A percentile compares a stretch with the other conserved stretches of the same genome.
Conservation (phyloP, 2,888 invertebrate species). For the Criorhina ranunculi region DNA sequence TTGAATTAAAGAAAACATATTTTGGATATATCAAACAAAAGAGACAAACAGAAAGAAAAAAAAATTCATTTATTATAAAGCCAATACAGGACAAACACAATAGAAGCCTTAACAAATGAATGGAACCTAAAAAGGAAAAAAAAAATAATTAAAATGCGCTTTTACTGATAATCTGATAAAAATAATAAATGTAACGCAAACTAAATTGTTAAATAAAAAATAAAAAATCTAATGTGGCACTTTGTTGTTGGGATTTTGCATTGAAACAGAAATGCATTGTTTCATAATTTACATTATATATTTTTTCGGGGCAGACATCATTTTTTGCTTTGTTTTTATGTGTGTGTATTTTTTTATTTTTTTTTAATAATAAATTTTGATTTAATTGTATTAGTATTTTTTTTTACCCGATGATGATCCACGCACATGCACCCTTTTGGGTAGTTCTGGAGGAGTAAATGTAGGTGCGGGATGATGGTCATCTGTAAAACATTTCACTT, state of each 20-base stretch:
- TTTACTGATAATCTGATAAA: constrained; percentile 30
- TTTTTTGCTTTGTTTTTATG: constrained; percentile 63
- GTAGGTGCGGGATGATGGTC: constrained; percentile 98
- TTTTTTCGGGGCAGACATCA: constrained; percentile 56
- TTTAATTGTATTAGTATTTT: constrained; percentile 75
- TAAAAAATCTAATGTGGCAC: constrained; percentile 70
- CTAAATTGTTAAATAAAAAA: constrained; percentile 19
- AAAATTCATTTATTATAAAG: constrained; percentile 58
- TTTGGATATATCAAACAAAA: constrained; percentile 42
- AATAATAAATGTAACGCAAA: constrained; percentile 34
- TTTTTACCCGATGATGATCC: constrained; percentile 87
- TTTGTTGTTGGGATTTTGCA: constrained; percentile 76
- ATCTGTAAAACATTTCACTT: constrained; percentile 91
- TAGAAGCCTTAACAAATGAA: constrained; percentile 58
- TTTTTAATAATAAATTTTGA: constrained; percentile 47
- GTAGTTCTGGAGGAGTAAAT: constrained; percentile 99
- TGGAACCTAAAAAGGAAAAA: neutral
- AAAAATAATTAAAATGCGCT: constrained; percentile 28
- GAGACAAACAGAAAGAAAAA: constrained; percentile 10
- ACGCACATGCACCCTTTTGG: constrained; percentile 99
- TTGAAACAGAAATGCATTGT: constrained; percentile 72
- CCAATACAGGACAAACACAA: constrained; percentile 72
- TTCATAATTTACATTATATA: constrained; percentile 24
- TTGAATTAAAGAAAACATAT: constrained; percentile 35
- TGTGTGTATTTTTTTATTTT: constrained; percentile 53